Conservation (phyloP, 2,888 invertebrate genomes). For the Erebia aethiops region DNA sequence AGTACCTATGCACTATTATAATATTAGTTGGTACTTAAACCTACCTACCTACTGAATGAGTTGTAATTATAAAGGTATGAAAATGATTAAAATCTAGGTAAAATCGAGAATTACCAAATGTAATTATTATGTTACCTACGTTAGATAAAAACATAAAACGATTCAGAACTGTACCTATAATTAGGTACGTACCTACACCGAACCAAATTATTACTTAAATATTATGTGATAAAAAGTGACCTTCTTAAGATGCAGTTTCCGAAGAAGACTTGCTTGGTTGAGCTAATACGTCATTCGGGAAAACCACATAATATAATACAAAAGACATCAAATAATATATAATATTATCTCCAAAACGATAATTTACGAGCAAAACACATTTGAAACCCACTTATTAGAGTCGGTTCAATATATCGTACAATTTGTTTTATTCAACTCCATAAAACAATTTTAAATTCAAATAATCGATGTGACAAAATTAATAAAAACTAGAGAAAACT, state of each 20-base stretch:
- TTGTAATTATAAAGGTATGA: too few species aligned
- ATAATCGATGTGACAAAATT: constrained; percentile 47
- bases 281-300: background rate
- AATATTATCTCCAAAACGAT: too few species aligned
- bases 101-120: too few species aligned
- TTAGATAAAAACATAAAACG: too few species aligned
- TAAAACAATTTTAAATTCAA: constrained; percentile 17
- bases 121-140: too few species aligned
- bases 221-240: background rate
- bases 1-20: too few species aligned
- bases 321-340: background rate
- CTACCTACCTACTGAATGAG: too few species aligned
- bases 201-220: background rate
- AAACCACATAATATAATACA: background rate
- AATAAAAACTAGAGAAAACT: constrained; percentile 42
- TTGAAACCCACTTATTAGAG: background rate
- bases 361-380: background rate
- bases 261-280: background rate
- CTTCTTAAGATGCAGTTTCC: background rate
- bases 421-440: too few species aligned
- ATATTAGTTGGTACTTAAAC: too few species aligned
- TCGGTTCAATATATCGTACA: background rate
- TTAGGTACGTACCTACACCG: background rate
- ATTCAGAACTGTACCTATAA: too few species aligned
- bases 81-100: too few species aligned